Evolutionary conservation across 2,113 vertebrate genomes (phyloP).

Genomic region (Cryptomyrus ogoouensis): DNA sequence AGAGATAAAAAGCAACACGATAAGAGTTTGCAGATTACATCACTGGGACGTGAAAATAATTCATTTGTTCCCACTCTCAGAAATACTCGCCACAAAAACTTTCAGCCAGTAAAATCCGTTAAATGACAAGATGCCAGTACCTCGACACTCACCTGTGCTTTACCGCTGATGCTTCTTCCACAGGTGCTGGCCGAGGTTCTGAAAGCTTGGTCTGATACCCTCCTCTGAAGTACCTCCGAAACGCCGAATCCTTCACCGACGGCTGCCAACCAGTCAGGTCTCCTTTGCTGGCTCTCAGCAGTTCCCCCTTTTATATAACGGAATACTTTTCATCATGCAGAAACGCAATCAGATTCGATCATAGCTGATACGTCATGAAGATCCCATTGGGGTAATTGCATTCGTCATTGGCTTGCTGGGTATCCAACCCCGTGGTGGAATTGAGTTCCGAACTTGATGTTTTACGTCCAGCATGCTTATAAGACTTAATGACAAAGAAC

Average conservation of each 20-base stretch:
- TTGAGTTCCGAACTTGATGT: conserved; percentile 40
- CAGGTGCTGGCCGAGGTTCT: conserved; percentile 60
- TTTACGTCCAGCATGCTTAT: conserved; percentile 34
- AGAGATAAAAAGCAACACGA: neutral
- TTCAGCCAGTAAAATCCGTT: neutral
- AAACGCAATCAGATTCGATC: conserved; percentile 64
- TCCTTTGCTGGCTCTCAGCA: conserved; percentile 38
- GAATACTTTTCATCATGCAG: conserved; percentile 47
- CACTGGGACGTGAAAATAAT: neutral
- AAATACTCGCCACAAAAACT: neutral
- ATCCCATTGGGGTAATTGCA: conserved; percentile 61
- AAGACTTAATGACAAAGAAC: conserved; percentile 35
- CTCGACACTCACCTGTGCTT: conserved; percentile 51
- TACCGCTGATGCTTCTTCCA: conserved; percentile 22
- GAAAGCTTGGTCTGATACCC: conserved; percentile 38
- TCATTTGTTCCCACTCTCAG: neutral
- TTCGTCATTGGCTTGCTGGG: conserved; percentile 63
- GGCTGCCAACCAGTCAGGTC: conserved; percentile 44
- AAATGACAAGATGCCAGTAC: neutral
- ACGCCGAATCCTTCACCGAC: conserved; percentile 35
- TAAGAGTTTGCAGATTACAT: neutral
- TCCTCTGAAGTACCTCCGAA: conserved; percentile 44
- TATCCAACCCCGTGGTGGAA: conserved; percentile 19
- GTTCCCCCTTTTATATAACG: conserved; percentile 74
- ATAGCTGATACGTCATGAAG: conserved; percentile 74